Evolutionary conservation across 2,797 vertebrate species (phyloP).

Genomic region (Helicolenus hilgendorfi): DNA sequence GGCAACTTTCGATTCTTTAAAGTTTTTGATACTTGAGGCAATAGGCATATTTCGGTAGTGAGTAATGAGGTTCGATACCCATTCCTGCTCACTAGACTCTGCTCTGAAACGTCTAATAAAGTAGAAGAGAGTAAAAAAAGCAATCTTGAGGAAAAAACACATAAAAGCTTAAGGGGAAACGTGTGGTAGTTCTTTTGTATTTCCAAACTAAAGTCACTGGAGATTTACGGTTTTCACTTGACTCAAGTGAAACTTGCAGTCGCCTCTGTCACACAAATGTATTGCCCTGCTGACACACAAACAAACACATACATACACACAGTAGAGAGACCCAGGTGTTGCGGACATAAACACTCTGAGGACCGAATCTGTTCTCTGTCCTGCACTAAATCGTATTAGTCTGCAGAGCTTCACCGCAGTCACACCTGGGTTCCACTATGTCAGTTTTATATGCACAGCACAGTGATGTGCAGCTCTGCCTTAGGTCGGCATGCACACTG

Average conservation of each 20-base stretch:
- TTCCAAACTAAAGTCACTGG: neutral
- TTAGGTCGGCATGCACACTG: neutral
- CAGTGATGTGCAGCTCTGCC: conserved; percentile 10
- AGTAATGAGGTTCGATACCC: neutral
- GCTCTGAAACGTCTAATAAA: neutral
- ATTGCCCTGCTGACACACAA: neutral
- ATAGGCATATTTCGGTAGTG: neutral
- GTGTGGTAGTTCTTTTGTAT: too few relatives aligned
- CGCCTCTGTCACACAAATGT: too few relatives aligned
- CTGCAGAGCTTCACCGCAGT: conserved; percentile 30
- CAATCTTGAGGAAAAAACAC: neutral
- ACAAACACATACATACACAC: neutral
- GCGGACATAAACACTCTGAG: conserved; percentile 24
- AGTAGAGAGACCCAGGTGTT: conserved; percentile 51
- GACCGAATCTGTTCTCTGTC: conserved; percentile 27
- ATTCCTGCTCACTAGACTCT: neutral
- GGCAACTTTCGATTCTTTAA: neutral
- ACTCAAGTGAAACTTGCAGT: neutral
- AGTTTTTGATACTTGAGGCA: neutral
- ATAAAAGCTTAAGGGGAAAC: neutral
- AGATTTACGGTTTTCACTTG: neutral
- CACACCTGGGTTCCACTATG: conserved; percentile 55
- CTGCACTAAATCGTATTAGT: conserved; percentile 29
- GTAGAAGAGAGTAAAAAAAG: neutral
- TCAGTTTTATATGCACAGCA: neutral